phyloP scores from a whole-genome alignment of 2,888 invertebrate genomes.

The Disparrhopalites patrizii region DNA sequence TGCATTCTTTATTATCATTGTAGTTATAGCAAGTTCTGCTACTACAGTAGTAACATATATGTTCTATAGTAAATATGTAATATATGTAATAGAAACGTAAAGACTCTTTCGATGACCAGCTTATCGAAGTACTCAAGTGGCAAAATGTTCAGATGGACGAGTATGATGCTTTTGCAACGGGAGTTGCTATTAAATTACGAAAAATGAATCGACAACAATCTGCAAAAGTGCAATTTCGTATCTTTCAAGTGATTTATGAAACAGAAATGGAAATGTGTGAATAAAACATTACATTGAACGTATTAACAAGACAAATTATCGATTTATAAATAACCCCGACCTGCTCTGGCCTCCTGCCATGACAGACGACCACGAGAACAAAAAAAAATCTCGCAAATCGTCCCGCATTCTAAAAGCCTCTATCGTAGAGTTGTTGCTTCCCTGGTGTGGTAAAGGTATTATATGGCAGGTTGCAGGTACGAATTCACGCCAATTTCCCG shows the following conservation, averaged over 20 bases:
- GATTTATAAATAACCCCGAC: not conserved
- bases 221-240: not conserved
- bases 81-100: not conserved
- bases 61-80: too few species aligned
- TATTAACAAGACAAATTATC: not conserved
- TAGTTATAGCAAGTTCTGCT: too few species aligned
- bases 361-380: not conserved
- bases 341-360: not conserved
- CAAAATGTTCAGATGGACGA: not conserved
- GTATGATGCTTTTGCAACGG: not conserved
- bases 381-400: not conserved
- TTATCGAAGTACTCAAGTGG: not conserved
- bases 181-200: constrained; percentile 2
- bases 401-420: constrained; percentile 6
- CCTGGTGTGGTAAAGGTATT: not conserved
- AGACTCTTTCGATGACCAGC: constrained; percentile 1
- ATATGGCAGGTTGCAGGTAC: not conserved
- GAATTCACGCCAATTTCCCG: constrained; percentile 1
- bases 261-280: not conserved
- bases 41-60: too few species aligned
- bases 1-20: too few species aligned
- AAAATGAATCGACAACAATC: not conserved
- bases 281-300: not conserved
- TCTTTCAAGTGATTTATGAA: not conserved
- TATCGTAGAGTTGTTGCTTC: constrained; percentile 1